Evolutionary conservation across 2,888 invertebrate genomes (phyloP).

Genomic region (Siphonodentalium dalli): DNA sequence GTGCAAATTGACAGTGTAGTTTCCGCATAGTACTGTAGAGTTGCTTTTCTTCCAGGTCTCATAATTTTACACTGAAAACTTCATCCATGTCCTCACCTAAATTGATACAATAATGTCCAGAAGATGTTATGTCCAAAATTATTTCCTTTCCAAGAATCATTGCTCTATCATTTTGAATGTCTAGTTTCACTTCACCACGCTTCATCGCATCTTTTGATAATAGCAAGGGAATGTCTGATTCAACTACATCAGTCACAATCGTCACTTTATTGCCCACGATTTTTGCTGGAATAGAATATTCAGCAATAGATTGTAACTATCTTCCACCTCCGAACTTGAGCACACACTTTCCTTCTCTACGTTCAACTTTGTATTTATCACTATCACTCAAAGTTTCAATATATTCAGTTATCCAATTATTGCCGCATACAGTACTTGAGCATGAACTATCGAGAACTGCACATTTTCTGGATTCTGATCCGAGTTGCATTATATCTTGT

Average conservation of each 20-base stretch:
- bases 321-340: slow-evolving; percentile 8
- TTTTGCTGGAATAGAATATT: not conserved
- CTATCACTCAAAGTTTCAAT: not conserved
- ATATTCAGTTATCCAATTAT: slow-evolving; percentile 2
- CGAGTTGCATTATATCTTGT: not conserved
- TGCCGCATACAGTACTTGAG: not conserved
- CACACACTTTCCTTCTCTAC: not conserved
- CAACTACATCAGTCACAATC: slow-evolving; percentile 10
- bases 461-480: not conserved
- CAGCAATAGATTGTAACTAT: not conserved
- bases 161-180: slow-evolving; percentile 6
- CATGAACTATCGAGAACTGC: slow-evolving; percentile 9
- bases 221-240: slow-evolving; percentile 9
- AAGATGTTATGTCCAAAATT: slow-evolving; percentile 2
- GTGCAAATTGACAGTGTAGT: not conserved
- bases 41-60: not conserved
- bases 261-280: slow-evolving; percentile 1
- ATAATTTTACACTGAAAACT: not conserved
- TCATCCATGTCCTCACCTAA: slow-evolving; percentile 1
- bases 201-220: slow-evolving; percentile 8
- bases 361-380: not conserved
- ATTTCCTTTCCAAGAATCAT: slow-evolving; percentile 8
- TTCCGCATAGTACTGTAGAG: not conserved
- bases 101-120: slow-evolving; percentile 16
- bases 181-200: slow-evolving; percentile 7